Conservation (phyloP, 2,113 vertebrate genomes). For the Chloebia gouldiae region DNA sequence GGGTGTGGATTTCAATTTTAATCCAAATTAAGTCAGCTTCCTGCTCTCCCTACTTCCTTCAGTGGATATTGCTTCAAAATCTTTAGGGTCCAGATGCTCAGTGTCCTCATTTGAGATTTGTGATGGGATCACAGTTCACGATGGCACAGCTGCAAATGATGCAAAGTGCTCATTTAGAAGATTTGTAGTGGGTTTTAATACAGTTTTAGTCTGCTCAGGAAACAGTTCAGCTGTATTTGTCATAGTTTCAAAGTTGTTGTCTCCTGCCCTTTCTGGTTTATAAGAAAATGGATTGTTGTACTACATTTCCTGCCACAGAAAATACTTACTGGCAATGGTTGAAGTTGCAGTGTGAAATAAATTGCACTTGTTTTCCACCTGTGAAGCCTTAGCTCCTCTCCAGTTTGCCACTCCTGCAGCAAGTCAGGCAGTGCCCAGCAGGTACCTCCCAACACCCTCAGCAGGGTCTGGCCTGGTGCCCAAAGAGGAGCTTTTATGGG, state of each 20-base stretch:
- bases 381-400: neutral
- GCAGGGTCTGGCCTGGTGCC: neutral
- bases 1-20: neutral
- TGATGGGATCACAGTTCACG: neutral
- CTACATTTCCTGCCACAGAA: neutral
- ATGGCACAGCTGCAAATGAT: neutral
- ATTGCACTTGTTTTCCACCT: neutral
- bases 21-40: neutral
- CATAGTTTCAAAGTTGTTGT: neutral
- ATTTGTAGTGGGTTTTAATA: neutral
- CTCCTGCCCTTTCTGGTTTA: neutral
- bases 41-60: neutral
- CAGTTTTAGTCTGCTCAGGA: neutral
- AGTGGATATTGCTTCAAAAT: neutral
- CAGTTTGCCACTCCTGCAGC: neutral
- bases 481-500: neutral
- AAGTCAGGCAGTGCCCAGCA: neutral
- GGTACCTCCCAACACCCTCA: neutral
- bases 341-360: neutral
- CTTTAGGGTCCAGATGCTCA: neutral
- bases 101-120: neutral
- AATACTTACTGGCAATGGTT: neutral
- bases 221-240: neutral
- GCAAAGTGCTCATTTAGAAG: neutral
- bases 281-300: neutral